Percentiles rank a stretch among this genome's conserved stretches.
phyloP scores from a whole-genome alignment of 2,888 invertebrate genomes.

The Acrobasis suavella region DNA sequence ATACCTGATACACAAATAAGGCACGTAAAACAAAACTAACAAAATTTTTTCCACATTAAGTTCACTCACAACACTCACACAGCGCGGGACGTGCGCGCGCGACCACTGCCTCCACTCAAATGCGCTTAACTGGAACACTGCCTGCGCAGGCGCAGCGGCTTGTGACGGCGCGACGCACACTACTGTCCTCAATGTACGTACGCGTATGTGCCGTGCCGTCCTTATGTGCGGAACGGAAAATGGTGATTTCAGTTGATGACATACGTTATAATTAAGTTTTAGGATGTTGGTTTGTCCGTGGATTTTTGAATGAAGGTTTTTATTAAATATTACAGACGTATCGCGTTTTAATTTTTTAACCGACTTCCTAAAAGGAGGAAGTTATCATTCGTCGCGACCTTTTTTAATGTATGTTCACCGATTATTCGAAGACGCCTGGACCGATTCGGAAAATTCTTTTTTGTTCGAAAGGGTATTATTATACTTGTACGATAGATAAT shows the following conservation, averaged over 20 bases:
- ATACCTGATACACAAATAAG: slow-evolving; percentile 2
- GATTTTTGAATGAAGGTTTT: neutral
- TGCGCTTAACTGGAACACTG: slow-evolving; percentile 79
- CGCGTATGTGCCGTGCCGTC: slow-evolving; percentile 33
- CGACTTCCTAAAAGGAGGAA: no score
- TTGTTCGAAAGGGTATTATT: no score
- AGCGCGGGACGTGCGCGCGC: slow-evolving; percentile 53
- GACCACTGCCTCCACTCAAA: slow-evolving; percentile 61
- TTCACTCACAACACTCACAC: slow-evolving; percentile 19
- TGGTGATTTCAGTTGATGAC: slow-evolving; percentile 54
- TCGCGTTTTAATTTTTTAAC: no score
- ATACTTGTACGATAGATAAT: no score
- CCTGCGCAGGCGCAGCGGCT: slow-evolving; percentile 64
- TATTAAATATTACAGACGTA: no score
- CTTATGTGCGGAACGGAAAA: slow-evolving; percentile 74
- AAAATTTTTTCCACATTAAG: slow-evolving; percentile 15
- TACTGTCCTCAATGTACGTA: slow-evolving; percentile 49
- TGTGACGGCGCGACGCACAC: slow-evolving; percentile 53
- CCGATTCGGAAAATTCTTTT: no score
- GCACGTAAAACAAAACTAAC: slow-evolving; percentile 13
- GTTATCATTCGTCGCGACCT: no score
- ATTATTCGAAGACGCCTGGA: no score
- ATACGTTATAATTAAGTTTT: slow-evolving; percentile 39
- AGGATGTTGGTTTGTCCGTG: slow-evolving; percentile 15
- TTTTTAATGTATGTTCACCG: no score